Conservation (phyloP, 1,140 invertebrate genomes). For the Drosophila sturtevanti region DNA sequence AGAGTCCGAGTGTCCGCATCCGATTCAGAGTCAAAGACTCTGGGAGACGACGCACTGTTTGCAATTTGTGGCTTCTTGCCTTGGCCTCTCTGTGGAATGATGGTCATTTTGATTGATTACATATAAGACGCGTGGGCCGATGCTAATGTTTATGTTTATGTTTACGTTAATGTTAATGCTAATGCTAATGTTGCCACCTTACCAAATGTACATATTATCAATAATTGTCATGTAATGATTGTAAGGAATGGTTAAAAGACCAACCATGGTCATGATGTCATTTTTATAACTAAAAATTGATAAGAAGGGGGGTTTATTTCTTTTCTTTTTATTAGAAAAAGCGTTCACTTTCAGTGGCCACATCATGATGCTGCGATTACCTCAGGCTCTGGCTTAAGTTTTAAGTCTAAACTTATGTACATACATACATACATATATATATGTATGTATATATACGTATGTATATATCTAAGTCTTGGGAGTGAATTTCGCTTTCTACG, state of each 20-base stretch:
- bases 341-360: conserved; percentile 55
- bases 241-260: conserved; percentile 25
- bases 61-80: conserved; percentile 57
- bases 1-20: not conserved
- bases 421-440: not conserved
- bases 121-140: conserved; percentile 64
- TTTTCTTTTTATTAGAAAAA: conserved; percentile 3
- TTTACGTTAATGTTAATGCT: conserved; percentile 49
- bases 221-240: conserved; percentile 10
- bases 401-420: not conserved
- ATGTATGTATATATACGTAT: not conserved
- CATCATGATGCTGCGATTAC: conserved; percentile 62
- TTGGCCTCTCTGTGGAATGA: conserved; percentile 43
- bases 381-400: conserved; percentile 30
- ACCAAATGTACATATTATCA: conserved; percentile 25
- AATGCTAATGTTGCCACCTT: conserved; percentile 59
- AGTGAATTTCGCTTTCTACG: conserved; percentile 76
- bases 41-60: not conserved
- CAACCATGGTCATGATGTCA: conserved; percentile 36
- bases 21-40: not conserved
- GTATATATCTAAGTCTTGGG: conserved; percentile 2
- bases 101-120: conserved; percentile 75
- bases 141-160: conserved; percentile 41
- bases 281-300: conserved; percentile 6
- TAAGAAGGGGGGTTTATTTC: not conserved